Base-by-base conservation (phyloP, 2,888 invertebrate genomes). In the Byasa hedistus region DNA sequence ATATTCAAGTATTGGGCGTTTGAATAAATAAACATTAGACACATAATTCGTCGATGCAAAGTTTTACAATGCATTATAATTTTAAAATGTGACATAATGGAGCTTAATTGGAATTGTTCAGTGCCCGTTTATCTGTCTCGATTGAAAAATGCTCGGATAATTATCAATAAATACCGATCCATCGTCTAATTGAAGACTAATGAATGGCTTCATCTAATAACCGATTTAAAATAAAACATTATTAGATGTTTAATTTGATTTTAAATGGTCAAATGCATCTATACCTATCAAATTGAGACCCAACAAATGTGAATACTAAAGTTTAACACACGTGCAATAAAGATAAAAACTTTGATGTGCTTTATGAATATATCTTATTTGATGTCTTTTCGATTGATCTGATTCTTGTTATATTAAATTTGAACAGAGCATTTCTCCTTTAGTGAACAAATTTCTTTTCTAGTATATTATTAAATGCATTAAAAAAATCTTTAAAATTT, bases 71-170 rank as follows among this genome's bases (percentile, higher is more conserved):
- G 17, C 19, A 44, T 44, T 15, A 44, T 15, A 10, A 44, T 44
- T 17, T 4, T 44, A 17, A 44, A 15, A 44, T 32, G 44, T 44
- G 44, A 44, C 17, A 44, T 44, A 44, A 44, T 17, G 44, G 15
- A 44, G 3, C 44, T 44, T 44, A 44, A 44, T 12, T 54, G 7
- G 15, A 52, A 15, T 32, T 52, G n/a, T 27, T 52, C 27, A 19
- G 36, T 52, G 17, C 7, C 15, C 21, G 12, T 39, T 39, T 57
- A 19, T 56, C 27, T 57, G 19, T 24, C 27, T 15, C 24, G 4
- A 57, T 27, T 57, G 10, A 19, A 57, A 32, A 57, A 15, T 32
- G 57, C 24, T 32, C 19, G 19, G n/a, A 57, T 57, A 32, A 57
- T 57, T n/a, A 32, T 44, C 44, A 19, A 44, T 44, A 17, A 44